Percentiles rank a stretch among this genome's conserved stretches.
phyloP scores from a whole-genome alignment of 2,113 vertebrate species.

The Megaptera novaeangliae region DNA sequence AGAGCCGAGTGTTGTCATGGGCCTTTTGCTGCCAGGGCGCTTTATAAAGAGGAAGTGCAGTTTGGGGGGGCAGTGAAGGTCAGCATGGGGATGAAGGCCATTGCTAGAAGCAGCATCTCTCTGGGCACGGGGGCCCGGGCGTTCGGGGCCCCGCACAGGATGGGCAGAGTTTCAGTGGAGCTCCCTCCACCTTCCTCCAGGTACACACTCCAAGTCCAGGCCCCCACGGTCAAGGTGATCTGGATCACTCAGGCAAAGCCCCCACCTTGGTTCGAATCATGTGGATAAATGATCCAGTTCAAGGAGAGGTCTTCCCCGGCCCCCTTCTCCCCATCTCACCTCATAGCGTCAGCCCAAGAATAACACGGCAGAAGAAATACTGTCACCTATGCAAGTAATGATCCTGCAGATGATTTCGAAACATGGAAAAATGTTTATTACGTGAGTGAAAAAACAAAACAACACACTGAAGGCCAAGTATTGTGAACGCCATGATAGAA shows the following conservation, averaged over 20 bases:
- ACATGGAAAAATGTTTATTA: slow-evolving; percentile 35
- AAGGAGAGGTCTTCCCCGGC: background rate
- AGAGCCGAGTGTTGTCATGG: slow-evolving; percentile 47
- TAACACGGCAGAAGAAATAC: background rate
- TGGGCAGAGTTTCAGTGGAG: background rate
- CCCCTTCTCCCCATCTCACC: background rate
- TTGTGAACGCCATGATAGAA: background rate
- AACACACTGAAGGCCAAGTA: background rate
- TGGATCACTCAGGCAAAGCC: background rate
- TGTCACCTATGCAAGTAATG: background rate
- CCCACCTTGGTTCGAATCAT: background rate
- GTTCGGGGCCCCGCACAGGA: fast-evolving
- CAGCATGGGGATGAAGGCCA: background rate
- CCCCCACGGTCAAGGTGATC: background rate
- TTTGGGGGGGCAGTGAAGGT: slow-evolving; percentile 45
- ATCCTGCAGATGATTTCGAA: slow-evolving; percentile 30
- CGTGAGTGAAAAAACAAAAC: background rate
- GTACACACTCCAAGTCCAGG: background rate
- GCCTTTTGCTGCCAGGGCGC: slow-evolving; percentile 34
- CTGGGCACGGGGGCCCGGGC: background rate
- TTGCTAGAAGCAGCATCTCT: background rate
- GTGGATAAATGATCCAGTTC: background rate
- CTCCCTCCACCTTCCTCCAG: background rate
- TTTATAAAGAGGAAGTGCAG: slow-evolving; percentile 47
- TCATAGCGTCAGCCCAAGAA: background rate